phyloP scores from a whole-genome alignment of 2,797 vertebrate genomes.

The Acrocephalus scirpaceus region DNA sequence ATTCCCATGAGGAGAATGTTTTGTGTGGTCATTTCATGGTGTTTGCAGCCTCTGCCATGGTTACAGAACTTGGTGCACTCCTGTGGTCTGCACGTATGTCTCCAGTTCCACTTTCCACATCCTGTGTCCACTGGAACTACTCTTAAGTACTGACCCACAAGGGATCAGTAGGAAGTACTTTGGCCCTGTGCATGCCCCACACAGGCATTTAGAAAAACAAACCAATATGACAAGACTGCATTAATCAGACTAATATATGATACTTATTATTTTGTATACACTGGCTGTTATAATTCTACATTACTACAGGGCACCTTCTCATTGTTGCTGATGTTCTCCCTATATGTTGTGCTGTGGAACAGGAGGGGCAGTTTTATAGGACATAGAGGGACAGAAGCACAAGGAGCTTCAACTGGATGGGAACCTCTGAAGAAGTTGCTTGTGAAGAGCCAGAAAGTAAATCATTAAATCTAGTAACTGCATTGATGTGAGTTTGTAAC shows the following conservation, averaged over 20 bases:
- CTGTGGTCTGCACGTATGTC: fast-evolving
- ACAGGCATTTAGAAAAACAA: neutral
- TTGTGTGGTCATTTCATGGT: neutral
- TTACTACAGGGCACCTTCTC: neutral
- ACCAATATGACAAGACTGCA: neutral
- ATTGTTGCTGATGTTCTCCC: neutral
- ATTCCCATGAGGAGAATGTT: neutral
- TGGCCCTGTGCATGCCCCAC: neutral
- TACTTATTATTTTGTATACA: neutral
- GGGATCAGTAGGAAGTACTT: neutral
- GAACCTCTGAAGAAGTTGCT: neutral
- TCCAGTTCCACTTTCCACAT: neutral
- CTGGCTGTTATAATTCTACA: neutral
- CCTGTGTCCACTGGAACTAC: neutral
- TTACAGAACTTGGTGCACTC: neutral
- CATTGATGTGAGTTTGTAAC: neutral
- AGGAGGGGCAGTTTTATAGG: neutral
- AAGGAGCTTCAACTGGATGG: neutral
- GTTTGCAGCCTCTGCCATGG: neutral
- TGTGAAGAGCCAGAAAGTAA: neutral
- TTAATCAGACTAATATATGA: neutral
- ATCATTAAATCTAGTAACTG: neutral
- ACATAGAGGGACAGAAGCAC: neutral
- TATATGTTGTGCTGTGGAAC: neutral
- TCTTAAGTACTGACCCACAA: neutral